Conservation (phyloP, 2,888 invertebrate genomes). For the Melieria picta region DNA sequence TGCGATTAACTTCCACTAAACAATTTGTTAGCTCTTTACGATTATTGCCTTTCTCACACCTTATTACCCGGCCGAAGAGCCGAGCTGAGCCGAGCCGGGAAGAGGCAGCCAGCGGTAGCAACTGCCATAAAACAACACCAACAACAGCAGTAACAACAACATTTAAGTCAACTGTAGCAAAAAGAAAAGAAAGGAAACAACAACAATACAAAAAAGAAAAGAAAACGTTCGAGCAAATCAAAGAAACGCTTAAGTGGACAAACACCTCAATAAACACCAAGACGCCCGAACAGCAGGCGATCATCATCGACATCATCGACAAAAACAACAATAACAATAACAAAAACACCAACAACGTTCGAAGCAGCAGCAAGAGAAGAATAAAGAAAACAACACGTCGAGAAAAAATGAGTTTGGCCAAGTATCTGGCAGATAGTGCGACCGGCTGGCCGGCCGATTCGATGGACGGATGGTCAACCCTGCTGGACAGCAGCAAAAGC, state of each 20-base stretch:
- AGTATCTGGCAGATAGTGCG: no score
- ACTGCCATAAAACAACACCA: background rate
- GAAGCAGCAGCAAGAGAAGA: background rate
- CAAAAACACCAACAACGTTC: background rate
- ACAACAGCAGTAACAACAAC: constrained; percentile 20
- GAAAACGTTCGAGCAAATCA: constrained; percentile 6
- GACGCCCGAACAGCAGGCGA: constrained; percentile 17
- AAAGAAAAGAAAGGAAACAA: constrained; percentile 18
- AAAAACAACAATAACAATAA: background rate
- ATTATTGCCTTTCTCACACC: constrained; percentile 62
- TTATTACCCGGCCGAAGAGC: constrained; percentile 56
- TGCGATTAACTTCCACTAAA: constrained; percentile 25
- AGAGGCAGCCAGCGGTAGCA: background rate
- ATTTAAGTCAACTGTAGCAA: constrained; percentile 13
- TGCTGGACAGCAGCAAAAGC: no score
- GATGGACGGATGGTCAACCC: no score
- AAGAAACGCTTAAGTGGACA: constrained; percentile 31
- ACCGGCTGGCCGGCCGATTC: no score
- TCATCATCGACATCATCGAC: constrained; percentile 4
- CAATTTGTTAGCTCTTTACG: constrained; percentile 60
- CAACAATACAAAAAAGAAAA: constrained; percentile 7
- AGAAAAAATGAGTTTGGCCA: no score
- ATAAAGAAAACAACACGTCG: background rate
- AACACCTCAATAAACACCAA: constrained; percentile 33
- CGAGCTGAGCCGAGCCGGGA: background rate